These are phyloP conservation scores for Apodemia zela DNA, from an alignment of 2,888 invertebrate species.

Conservation along the genomic window DNA sequence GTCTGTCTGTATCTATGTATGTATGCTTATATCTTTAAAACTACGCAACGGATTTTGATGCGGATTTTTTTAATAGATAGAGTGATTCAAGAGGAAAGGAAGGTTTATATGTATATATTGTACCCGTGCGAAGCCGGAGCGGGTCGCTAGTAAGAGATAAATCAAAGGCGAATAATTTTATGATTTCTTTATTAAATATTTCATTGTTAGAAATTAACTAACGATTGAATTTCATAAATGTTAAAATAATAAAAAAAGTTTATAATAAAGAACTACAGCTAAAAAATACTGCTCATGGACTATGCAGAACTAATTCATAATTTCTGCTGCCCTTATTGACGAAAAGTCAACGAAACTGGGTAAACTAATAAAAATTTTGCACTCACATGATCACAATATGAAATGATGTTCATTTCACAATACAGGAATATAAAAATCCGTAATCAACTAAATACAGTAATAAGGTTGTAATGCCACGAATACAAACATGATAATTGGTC, in stretches of 20 bases:
- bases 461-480: slow-evolving; percentile 17
- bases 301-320: slow-evolving; percentile 62
- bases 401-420: slow-evolving; percentile 76
- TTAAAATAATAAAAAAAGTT: slow-evolving; percentile 63
- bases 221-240: slow-evolving; percentile 76
- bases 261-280: slow-evolving; percentile 72
- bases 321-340: slow-evolving; percentile 71
- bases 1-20: too few species aligned
- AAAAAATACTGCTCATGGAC: slow-evolving; percentile 80
- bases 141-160: slow-evolving; percentile 29
- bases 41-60: too few species aligned
- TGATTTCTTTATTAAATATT: slow-evolving; percentile 80
- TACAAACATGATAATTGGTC: slow-evolving; percentile 5
- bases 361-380: slow-evolving; percentile 68
- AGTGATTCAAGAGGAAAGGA: too few species aligned
- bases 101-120: too few species aligned
- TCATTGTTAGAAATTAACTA: slow-evolving; percentile 80
- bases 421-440: slow-evolving; percentile 44
- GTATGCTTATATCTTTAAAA: too few species aligned
- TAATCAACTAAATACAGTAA: slow-evolving; percentile 29
- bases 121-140: too few species aligned
- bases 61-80: too few species aligned
- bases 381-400: slow-evolving; percentile 78
- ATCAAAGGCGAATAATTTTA: slow-evolving; percentile 61
- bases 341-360: slow-evolving; percentile 61